Evolutionary conservation across 2,113 vertebrate species (phyloP), one percentile per base, ranked within the genome.

Genomic region (Beaufortia kweichowensis): DNA sequence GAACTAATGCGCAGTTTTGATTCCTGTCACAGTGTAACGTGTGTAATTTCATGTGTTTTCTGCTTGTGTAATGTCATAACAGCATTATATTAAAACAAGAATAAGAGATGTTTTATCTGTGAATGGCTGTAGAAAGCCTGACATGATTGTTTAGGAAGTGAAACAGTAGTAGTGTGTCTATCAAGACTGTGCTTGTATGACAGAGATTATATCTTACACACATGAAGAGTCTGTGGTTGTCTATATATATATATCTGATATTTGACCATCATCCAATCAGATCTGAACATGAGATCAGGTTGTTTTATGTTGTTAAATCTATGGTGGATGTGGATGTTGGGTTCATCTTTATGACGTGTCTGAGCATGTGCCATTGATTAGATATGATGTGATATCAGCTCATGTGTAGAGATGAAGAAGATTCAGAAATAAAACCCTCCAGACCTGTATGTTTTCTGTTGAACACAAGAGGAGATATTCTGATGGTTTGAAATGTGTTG

Each of bases 131-230:
- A 26, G 15, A 41, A 35, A 48, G 39, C 53, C 21, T 68, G 60
- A 69, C 21, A 28, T 77, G 55, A 61, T 77, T 61, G 65, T 69
- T 61, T 69, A 68, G 28, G 65, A 69, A 26, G 76, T 77, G 76
- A 77, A 77, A 77, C 76, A 68, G 55, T 77, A 69, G 65, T 69
- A 35, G 65, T 77, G 35, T 60, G 75, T 77, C 66, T 57, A 63
- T 67, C 35, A 46, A 68, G 53, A 31, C 55, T 69, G 65, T 55
- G 7, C 65, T 46, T 48, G 75, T 43, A 46, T 31, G n/a, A 15
- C 24, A 26, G 39, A 61, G 76, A 77, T 77, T 35, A 12, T 61
- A 77, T 77, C 53, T 31, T 24, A 28, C 1, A 48, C 19, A 33
- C 75, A 68, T 41, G 39, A 26, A 68, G 33, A 59, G 69, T 7